Base-by-base conservation (phyloP, 2,113 vertebrate genomes). In the Ailuropoda melanoleuca region DNA sequence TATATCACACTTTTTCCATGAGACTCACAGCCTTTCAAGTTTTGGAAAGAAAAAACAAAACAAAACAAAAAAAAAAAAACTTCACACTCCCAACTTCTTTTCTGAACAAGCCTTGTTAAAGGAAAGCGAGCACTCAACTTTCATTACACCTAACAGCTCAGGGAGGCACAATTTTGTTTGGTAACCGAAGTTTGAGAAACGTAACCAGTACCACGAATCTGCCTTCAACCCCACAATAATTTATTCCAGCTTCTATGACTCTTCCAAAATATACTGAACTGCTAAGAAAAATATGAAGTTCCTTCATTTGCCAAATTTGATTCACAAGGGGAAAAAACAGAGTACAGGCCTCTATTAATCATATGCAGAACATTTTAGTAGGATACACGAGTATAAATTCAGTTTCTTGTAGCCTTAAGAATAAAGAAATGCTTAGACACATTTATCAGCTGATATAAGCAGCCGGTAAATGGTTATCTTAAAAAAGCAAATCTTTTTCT, bases 1-100 rank as follows among this genome's bases (percentile, higher is more conserved):
- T 56, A 64, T 92, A 93, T 97, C 92, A 88, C 48, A 37, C 58
- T 95, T 70, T 96, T 74, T 17, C 37, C 37, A 39, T 10, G 90
- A 97, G 70, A 93, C 84, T 97, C 96, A 72, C 62, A 91, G n/a
- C 48, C 86, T 98, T 84, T 97, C 89, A 91, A 89, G 70, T 66
- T 95, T 98, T 74, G 72, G 55, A 75, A 88, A 72, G 43, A 98
- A 96, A 93, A 68, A 96, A 88, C 94, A 89, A 77, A 39, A 70
- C 46, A 72, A 43, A 43, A 43, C 43, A 43, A 43, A 43, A 43
- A 4, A 5, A 43, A 43, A 43, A 6, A 43, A 43, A 53, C 31
- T 92, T 96, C 13, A 1, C 55, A 84, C 53, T 94, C 98, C 74
- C 88, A 55, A 1, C 85, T 98, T 60, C 53, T 70, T 66, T 55